Percentiles rank a stretch among this genome's conserved stretches.
These are phyloP conservation scores for Cyrtodaria siliqua DNA, from an alignment of 2,888 invertebrate genomes.

Conservation along the genomic window DNA sequence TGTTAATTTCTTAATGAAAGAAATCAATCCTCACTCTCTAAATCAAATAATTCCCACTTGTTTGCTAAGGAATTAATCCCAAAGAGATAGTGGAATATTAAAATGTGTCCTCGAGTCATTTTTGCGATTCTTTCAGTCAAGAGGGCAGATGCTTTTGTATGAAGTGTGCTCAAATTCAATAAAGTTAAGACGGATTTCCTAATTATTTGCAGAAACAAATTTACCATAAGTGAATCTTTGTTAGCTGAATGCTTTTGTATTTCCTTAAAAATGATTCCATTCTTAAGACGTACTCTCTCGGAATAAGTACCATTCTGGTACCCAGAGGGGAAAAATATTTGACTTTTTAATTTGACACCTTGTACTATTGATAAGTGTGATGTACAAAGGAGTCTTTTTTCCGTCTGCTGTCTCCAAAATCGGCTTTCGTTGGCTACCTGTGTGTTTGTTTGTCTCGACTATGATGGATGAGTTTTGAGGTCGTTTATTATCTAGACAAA, in stretches of 20 bases:
- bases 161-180: conserved; percentile 7
- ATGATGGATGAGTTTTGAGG: conserved; percentile 23
- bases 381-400: conserved; percentile 2
- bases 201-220: conserved; percentile 7
- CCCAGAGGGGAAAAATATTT: conserved; percentile 3
- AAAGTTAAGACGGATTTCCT: neutral
- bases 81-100: no score
- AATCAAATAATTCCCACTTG: no score
- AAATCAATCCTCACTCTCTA: no score
- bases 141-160: conserved; percentile 18
- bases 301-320: conserved; percentile 1
- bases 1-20: no score
- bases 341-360: conserved; percentile 18
- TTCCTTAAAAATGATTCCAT: conserved; percentile 7
- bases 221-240: conserved; percentile 3
- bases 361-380: neutral
- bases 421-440: conserved; percentile 4
- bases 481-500: conserved; percentile 17
- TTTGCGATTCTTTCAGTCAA: neutral
- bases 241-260: neutral
- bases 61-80: no score
- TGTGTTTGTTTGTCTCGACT: conserved; percentile 6
- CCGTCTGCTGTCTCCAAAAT: conserved; percentile 4
- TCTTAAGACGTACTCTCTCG: conserved; percentile 9
- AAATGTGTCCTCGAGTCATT: no score